Base-by-base conservation (phyloP, 2,888 invertebrate species). In the Drosophila suboccidentalis region DNA sequence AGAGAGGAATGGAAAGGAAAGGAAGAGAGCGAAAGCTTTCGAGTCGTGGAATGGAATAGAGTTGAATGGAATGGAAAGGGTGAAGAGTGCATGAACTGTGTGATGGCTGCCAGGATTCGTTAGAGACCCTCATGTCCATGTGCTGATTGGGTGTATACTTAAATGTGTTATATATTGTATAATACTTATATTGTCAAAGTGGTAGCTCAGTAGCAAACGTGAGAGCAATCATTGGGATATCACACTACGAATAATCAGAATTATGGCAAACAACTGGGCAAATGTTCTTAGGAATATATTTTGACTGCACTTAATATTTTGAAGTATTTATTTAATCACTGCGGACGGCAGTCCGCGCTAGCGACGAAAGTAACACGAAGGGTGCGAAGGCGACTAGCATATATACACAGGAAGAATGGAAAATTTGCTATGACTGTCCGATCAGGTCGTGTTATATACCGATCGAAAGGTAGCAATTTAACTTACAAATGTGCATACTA, bases 81-180 rank as follows among this genome's bases (percentile, higher is more conserved):
- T 6, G 63, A 17, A 64, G 67, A 67, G 75, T 59, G 60, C 43
- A 58, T 50, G 68, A 72, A 39, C 17, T 41, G 68, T 71, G 77
- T 77, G 58, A 74, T 83, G 70, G 78, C 89, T 82, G 89, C 74
- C 82, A 87, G 87, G 68, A 71, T 69, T 89, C 71, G 82, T 83
- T 83, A 87, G 77, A 77, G 47, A 59, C 69, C 67, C 68, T 65
- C 81, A 79, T 80, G 76, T 75, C 76, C 83, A 85, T 63, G 60
- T 38, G 39, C 39, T 75, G 71, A 79, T 70, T 65, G 76, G 58
- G 50, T 61, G 49, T 50, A 61, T 36, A 41, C 61, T 47, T 22
- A 38, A 43, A 29, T 60, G 53, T 62, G 32, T 41, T 58, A 60
- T 65, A 50, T 55, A 26, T 26, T 26, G 26, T 57, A 3, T 19